Base-by-base conservation (phyloP, 2,113 vertebrate species). In the Oncorhynchus kisutch region DNA sequence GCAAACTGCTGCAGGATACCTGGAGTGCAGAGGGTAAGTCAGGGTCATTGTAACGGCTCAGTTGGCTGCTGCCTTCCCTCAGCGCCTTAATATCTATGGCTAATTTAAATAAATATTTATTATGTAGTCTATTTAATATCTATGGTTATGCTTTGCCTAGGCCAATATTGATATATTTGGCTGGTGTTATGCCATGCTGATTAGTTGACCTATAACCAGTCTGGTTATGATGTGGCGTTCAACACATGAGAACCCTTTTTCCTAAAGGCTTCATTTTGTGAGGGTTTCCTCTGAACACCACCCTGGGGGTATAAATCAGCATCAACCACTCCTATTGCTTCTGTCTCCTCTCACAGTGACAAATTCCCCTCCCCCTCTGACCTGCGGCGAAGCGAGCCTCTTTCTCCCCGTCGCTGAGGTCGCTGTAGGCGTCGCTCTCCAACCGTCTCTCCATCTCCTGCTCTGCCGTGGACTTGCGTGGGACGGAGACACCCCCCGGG, bases 1-100 rank as follows among this genome's bases (percentile, higher is more conserved):
- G 97, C 97, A 88, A 99, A 99, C 76, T 99, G 97, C 81, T 99
- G 94, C 94, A 99, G 96, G 80, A 99, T 95, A 16, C 97, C 97
- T 99, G 86, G 20, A 67, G 81, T 84, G 73, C 49, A 81, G 34
- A 78, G 54, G 60, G 66, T 75, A 71, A 72, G 73, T 34, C 34
- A 71, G 48, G 25, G 67, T 74, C 31, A 84, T 0, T 8, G 60
- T 71, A 4, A 81, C 34, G 3, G 18, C 25, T 69, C 45, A 75
- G 76, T 31, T 67, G 70, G n/a, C 75, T 72, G 45, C 14, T 18
- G 51, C 16, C 1, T 54, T 54, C 16, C 51, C 51, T 54, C 16
- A 54, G 51, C 16, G 1, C 59, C 59, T 24, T 14, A 54, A 54
- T 54, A 18, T 45, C 9, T 12, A 45, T 45, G 39, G 39, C 39